phyloP scores from a whole-genome alignment of 2,888 invertebrate genomes.

The Sisyra terminalis region DNA sequence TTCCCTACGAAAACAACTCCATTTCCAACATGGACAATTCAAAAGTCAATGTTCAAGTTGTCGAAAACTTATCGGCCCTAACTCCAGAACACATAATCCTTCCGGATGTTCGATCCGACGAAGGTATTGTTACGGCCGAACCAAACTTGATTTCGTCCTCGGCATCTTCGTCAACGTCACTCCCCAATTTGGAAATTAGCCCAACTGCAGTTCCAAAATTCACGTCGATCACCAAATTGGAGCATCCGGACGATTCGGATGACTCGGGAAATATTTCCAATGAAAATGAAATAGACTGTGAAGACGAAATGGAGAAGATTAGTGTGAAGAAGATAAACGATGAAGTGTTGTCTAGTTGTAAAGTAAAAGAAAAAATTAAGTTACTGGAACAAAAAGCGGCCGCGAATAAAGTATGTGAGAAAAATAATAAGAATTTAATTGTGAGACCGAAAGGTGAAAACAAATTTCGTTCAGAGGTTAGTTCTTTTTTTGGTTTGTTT shows the following conservation, averaged over 20 bases:
- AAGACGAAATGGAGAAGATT: conserved; percentile 11
- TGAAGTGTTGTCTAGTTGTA: neutral
- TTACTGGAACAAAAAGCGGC: too few species aligned
- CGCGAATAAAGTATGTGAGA: too few species aligned
- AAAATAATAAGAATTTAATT: too few species aligned
- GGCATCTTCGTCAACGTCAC: neutral
- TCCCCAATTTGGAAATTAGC: neutral
- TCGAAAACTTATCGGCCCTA: neutral
- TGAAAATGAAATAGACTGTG: conserved; percentile 36
- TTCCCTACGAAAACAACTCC: neutral
- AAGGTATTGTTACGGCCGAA: neutral
- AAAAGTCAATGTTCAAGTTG: neutral
- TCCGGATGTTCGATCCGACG: conserved; percentile 2
- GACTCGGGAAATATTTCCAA: conserved; percentile 72
- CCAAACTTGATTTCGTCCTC: neutral
- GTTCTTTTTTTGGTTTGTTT: too few species aligned
- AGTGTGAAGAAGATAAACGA: neutral
- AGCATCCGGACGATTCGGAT: conserved; percentile 38
- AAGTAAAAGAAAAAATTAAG: too few species aligned
- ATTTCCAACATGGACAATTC: neutral
- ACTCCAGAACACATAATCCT: neutral
- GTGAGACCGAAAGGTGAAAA: too few species aligned
- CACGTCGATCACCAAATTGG: conserved; percentile 46
- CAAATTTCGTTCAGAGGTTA: too few species aligned
- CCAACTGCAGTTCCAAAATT: conserved; percentile 24